phyloP scores from a whole-genome alignment of 1,140 invertebrate genomes.

The Papilio dardanus region DNA sequence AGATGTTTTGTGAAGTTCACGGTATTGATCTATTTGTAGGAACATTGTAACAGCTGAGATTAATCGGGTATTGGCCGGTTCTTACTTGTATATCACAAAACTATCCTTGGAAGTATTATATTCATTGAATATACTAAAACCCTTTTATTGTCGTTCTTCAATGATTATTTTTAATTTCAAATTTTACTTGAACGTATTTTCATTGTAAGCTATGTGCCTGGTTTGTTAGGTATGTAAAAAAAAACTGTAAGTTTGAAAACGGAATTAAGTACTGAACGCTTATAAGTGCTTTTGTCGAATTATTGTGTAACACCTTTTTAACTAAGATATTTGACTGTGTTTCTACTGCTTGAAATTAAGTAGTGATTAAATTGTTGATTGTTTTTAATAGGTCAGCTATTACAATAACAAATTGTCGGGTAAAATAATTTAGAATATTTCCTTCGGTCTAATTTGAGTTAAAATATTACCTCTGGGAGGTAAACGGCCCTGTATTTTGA shows the following conservation, averaged over 20 bases:
- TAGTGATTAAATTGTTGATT: neutral
- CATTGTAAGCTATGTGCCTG: no score
- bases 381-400: neutral
- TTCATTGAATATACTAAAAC: no score
- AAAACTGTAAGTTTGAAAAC: no score
- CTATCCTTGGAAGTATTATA: no score
- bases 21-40: constrained; percentile 61
- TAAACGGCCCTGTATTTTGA: constrained; percentile 18
- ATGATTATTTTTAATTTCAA: no score
- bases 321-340: no score
- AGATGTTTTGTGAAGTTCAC: constrained; percentile 49
- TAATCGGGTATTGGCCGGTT: constrained; percentile 48
- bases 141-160: no score
- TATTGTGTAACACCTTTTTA: no score
- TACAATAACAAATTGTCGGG: constrained; percentile 13
- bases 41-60: constrained; percentile 54
- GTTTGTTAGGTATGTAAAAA: no score
- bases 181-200: no score
- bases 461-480: constrained; percentile 27
- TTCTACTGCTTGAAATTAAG: neutral
- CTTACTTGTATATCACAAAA: neutral
- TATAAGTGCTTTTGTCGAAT: no score
- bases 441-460: constrained; percentile 24
- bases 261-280: no score
- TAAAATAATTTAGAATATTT: constrained; percentile 26